phyloP scores from a whole-genome alignment of 2,113 vertebrate species.

The Drymodes brunneopygia region DNA sequence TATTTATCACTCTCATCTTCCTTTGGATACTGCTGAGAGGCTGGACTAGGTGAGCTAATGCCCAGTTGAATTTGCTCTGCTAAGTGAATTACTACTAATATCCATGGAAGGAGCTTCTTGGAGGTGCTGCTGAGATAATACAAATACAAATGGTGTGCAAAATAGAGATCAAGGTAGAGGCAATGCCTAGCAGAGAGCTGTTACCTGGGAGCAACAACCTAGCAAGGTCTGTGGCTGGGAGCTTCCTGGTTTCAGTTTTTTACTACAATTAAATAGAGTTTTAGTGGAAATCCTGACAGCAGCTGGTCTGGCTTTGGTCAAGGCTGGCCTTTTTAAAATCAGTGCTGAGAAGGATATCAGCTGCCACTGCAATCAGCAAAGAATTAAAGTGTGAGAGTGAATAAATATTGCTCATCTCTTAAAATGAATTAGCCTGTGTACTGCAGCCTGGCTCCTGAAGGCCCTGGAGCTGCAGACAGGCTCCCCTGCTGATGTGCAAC shows the following conservation, averaged over 20 bases:
- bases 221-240: not conserved
- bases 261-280: not conserved
- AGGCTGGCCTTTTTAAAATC: not conserved
- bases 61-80: not conserved
- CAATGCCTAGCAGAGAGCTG: not conserved
- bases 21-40: not conserved
- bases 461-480: not conserved
- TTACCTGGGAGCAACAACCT: not conserved
- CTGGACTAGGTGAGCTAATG: not conserved
- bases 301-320: not conserved
- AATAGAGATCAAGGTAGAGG: not conserved
- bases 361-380: not conserved
- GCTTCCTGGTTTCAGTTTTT: not conserved
- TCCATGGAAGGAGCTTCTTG: not conserved
- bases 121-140: not conserved
- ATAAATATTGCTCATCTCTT: not conserved
- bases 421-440: not conserved
- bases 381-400: not conserved
- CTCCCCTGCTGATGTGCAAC: not conserved
- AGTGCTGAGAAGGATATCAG: not conserved
- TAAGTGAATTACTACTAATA: not conserved
- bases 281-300: not conserved
- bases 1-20: not conserved
- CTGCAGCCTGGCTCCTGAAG: not conserved
- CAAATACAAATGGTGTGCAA: not conserved